Conservation (phyloP, 1,140 invertebrate species). For the Dolichoris vasculosae region DNA sequence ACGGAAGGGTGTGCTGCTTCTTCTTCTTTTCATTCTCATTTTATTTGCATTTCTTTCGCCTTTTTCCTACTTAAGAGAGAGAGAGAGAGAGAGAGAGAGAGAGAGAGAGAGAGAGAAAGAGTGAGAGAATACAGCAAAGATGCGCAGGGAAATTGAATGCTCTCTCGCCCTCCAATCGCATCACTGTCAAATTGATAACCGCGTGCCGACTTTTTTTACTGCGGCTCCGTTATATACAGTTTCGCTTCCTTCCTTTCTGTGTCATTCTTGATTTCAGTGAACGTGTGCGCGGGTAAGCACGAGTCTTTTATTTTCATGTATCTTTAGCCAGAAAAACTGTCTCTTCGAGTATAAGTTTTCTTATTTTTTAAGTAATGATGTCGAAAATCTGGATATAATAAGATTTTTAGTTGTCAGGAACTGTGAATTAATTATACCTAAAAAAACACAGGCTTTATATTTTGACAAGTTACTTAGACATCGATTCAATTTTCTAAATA, state of each 20-base stretch:
- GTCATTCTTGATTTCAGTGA: conserved; percentile 33
- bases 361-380: conserved; percentile 22
- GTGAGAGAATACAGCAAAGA: conserved; percentile 9
- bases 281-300: background rate
- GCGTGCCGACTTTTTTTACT: conserved; percentile 45
- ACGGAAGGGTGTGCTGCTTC: conserved; percentile 59
- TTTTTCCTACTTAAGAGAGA: conserved; percentile 8
- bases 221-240: conserved; percentile 31
- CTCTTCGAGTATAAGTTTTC: background rate
- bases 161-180: conserved; percentile 53
- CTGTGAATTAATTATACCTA: conserved; percentile 33
- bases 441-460: background rate
- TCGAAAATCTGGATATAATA: conserved; percentile 20
- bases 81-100: no score
- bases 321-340: conserved; percentile 20
- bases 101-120: no score
- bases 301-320: conserved; percentile 25
- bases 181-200: conserved; percentile 66
- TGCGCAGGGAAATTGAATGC: conserved; percentile 62
- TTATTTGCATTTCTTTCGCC: conserved; percentile 38
- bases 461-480: conserved; percentile 12
- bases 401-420: background rate
- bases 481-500: background rate
- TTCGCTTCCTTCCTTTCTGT: conserved; percentile 22
- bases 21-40: conserved; percentile 58